Percentiles rank a stretch among this genome's conserved stretches.
Conservation (phyloP, 2,797 vertebrate species). For the Gorsachius magnificus region DNA sequence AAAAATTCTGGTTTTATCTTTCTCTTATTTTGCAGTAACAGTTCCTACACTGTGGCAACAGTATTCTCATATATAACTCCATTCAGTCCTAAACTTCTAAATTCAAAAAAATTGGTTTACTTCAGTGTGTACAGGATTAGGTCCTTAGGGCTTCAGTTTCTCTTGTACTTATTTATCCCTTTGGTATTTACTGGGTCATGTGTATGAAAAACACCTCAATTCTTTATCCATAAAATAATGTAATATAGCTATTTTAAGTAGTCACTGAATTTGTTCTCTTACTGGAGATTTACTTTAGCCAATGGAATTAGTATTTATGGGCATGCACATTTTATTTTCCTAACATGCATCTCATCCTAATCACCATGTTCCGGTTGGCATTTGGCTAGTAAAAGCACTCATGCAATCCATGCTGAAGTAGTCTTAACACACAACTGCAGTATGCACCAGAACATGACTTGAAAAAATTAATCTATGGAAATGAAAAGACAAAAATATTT, state of each 20-base stretch:
- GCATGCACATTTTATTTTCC: background rate
- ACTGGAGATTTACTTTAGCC: background rate
- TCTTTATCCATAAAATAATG: background rate
- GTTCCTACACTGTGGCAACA: background rate
- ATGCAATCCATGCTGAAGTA: constrained; percentile 10
- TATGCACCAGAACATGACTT: constrained; percentile 23
- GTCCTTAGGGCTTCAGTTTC: background rate
- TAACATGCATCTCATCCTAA: background rate
- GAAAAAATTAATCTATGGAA: background rate
- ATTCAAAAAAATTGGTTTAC: background rate
- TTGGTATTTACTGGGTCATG: background rate
- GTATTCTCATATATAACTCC: background rate
- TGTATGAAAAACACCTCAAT: background rate
- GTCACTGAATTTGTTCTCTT: background rate
- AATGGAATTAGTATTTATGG: constrained; percentile 4
- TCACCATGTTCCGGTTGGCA: background rate
- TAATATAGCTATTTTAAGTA: background rate
- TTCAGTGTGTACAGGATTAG: background rate
- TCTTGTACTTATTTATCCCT: background rate
- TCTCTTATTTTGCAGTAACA: background rate
- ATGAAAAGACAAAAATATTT: background rate
- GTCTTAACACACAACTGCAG: background rate
- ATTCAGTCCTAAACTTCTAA: background rate
- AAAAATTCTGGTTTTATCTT: background rate
- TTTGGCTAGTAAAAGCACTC: background rate